These are phyloP conservation scores for Craniophora ligustri DNA, from an alignment of 2,888 invertebrate genomes.

Conservation along the genomic window DNA sequence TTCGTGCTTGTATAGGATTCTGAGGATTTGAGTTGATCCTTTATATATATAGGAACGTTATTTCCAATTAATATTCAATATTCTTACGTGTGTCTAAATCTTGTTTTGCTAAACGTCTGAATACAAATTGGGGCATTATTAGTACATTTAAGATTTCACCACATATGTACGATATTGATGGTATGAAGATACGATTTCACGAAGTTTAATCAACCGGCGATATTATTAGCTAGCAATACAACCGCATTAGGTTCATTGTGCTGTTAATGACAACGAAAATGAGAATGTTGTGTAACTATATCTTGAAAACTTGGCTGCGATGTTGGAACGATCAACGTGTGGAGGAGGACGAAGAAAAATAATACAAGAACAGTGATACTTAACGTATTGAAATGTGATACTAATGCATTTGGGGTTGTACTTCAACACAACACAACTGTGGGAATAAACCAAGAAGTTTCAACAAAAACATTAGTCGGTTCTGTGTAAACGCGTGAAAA, in stretches of 20 bases:
- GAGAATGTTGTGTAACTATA: conserved; percentile 4
- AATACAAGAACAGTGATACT: conserved; percentile 29
- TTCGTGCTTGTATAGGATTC: conserved; percentile 33
- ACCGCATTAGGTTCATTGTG: conserved; percentile 13
- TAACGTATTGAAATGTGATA: conserved; percentile 56
- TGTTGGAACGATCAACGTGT: conserved; percentile 3
- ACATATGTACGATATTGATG: neutral
- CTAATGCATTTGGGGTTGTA: conserved; percentile 54
- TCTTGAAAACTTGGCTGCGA: conserved; percentile 18
- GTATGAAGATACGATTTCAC: neutral
- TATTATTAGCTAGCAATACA: neutral
- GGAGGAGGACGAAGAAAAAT: conserved; percentile 26
- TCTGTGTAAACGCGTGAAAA: conserved; percentile 82
- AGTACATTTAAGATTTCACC: neutral
- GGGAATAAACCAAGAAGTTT: conserved; percentile 70
- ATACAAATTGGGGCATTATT: neutral
- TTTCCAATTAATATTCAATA: conserved; percentile 3
- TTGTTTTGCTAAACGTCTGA: too few relatives aligned
- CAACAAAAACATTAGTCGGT: conserved; percentile 77
- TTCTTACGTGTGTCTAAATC: neutral
- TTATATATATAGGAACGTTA: conserved; percentile 14
- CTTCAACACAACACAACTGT: conserved; percentile 65
- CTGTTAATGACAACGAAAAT: conserved; percentile 10
- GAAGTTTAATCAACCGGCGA: too few relatives aligned
- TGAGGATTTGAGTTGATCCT: conserved; percentile 18